A percentile compares a stretch with the other conserved stretches of the same genome.
These are phyloP conservation scores for Hipposideros larvatus DNA, from an alignment of 2,797 vertebrate genomes.

Conservation along the genomic window DNA sequence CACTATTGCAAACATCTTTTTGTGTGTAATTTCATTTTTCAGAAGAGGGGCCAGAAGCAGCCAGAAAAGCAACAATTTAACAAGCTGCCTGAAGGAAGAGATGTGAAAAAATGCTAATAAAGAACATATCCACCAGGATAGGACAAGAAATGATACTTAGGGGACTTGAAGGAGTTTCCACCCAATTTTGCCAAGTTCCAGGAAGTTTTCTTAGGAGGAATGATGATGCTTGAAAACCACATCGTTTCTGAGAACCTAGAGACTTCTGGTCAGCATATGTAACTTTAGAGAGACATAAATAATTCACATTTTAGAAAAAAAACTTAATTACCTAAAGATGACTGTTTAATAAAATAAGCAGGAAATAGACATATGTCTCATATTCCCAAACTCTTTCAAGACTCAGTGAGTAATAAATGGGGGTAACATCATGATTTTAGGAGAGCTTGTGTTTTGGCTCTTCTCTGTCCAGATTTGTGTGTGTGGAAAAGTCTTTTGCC, in stretches of 20 bases:
- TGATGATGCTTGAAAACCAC: neutral
- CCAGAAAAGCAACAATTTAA: neutral
- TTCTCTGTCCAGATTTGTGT: neutral
- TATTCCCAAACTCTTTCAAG: constrained; percentile 3
- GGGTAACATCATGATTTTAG: neutral
- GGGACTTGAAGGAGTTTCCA: neutral
- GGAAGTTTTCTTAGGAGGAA: constrained; percentile 44
- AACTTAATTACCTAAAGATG: constrained; percentile 1
- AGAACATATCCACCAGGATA: neutral
- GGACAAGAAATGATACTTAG: neutral
- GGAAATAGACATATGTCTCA: neutral
- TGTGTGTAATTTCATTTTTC: neutral
- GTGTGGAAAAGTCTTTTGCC: neutral
- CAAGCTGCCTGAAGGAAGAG: neutral
- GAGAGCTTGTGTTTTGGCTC: neutral
- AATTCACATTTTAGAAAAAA: constrained; percentile 63
- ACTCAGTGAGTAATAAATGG: neutral
- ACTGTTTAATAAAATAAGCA: neutral
- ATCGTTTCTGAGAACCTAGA: constrained; percentile 39
- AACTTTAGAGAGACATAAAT: constrained; percentile 54
- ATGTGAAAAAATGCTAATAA: neutral
- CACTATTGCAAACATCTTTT: neutral
- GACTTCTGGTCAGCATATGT: constrained; percentile 60
- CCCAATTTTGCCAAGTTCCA: constrained; percentile 5
- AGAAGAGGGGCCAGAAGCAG: neutral